Evolutionary conservation across 2,888 invertebrate species (phyloP), one percentile per base, ranked within the genome.

Genomic region (Chymomyza procnemis): DNA sequence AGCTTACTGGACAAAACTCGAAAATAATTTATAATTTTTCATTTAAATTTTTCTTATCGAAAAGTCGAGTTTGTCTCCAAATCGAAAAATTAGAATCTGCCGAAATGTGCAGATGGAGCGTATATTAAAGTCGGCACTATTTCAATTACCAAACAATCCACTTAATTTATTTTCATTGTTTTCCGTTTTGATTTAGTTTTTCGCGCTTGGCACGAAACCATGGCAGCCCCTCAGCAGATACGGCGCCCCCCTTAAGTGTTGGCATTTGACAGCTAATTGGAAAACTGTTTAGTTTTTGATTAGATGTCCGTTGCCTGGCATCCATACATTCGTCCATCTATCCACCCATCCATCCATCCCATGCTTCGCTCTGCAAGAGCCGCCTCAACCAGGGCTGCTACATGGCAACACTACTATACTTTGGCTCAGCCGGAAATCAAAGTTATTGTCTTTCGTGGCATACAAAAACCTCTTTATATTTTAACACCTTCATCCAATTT

Each of bases 401-500:
- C 34, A 41, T 41, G 34, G 34, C 34, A 41, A 34, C 22, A 26
- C 50, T 8, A n/a, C 19, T 18, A 18, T 18, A n/a, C n/a, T n/a
- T n/a, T n/a, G n/a, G 34, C 12, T 41, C 46, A 46, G 46, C 26
- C 34, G 19, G 50, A 61, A 47, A 65, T 30, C 34, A 56, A 57
- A 59, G 26, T 26, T 26, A 26, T 26, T 26, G 26, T 26, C 26
- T 26, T 26, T 26, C 41, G 57, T 57, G 54, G 19, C 64, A 54
- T 34, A 65, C 50, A 65, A 68, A 61, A 69, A 66, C 67, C 67
- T 70, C 78, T 78, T 89, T 88, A 88, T 89, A 72, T 86, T 85
- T 88, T 89, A 89, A 89, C 89, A 89, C 89, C 89, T 89, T 89
- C 89, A 89, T 89, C 87, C 87, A 89, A 89, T 89, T 89, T 87